Percentiles rank a stretch among this genome's conserved stretches.
phyloP scores from a whole-genome alignment of 2,113 vertebrate species.

The Nothobranchius kuhntae region DNA sequence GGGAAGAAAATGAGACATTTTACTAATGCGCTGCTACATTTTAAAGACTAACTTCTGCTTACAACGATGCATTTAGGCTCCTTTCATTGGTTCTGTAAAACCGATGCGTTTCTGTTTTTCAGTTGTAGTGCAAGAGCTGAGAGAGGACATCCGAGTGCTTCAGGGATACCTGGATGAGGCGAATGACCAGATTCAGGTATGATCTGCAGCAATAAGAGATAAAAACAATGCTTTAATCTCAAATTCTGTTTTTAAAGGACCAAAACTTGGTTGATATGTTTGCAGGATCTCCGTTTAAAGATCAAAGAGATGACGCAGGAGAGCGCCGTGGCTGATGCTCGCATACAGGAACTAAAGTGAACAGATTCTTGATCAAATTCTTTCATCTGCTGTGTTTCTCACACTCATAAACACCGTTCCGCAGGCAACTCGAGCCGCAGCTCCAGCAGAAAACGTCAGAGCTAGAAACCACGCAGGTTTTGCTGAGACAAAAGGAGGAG shows the following conservation, averaged over 20 bases:
- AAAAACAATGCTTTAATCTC: not conserved
- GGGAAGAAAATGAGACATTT: not conserved
- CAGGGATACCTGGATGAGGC: slow-evolving; percentile 78
- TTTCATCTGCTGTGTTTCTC: not conserved
- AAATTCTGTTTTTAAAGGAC: not conserved
- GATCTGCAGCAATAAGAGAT: not conserved
- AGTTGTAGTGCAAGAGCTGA: slow-evolving; percentile 76
- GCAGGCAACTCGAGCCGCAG: slow-evolving; percentile 79
- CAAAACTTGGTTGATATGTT: not conserved
- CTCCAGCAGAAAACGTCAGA: slow-evolving; percentile 76
- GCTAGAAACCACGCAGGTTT: slow-evolving; percentile 67
- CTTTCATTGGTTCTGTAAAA: not conserved
- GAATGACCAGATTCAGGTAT: slow-evolving; percentile 82
- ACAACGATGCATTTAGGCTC: not conserved
- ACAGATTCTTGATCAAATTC: not conserved
- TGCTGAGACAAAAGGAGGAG: slow-evolving; percentile 78
- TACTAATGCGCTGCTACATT: not conserved
- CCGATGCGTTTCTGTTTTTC: slow-evolving; percentile 10
- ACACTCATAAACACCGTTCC: slow-evolving; percentile 22
- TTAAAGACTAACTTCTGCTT: too few relatives aligned
- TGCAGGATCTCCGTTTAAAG: slow-evolving; percentile 70
- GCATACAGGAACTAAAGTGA: slow-evolving; percentile 84
- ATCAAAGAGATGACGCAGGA: slow-evolving; percentile 80
- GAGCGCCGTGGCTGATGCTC: slow-evolving; percentile 71
- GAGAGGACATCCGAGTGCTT: slow-evolving; percentile 69